These are phyloP conservation scores for Drosophila antonietae DNA, from an alignment of 2,888 invertebrate species.

Conservation along the genomic window DNA sequence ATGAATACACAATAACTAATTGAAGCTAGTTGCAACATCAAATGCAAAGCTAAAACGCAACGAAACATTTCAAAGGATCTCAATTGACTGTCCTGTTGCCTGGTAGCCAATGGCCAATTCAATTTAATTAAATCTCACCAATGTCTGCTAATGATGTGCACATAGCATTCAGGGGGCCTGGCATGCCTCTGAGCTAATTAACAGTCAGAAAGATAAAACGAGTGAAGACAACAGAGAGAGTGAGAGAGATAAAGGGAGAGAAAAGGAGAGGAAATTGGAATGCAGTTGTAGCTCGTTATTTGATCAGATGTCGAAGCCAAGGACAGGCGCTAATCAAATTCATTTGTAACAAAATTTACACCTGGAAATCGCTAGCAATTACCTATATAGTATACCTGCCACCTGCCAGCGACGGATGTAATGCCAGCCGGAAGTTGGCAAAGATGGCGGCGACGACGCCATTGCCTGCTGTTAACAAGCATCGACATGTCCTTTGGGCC, in stretches of 20 bases:
- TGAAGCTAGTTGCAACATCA: slow-evolving; percentile 48
- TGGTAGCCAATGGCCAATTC: slow-evolving; percentile 59
- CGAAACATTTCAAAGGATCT: slow-evolving; percentile 39
- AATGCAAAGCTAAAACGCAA: slow-evolving; percentile 47
- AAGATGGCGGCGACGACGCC: slow-evolving; percentile 50
- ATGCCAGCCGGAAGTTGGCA: slow-evolving; percentile 68
- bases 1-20: slow-evolving; percentile 43
- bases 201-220: background rate
- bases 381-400: slow-evolving; percentile 46
- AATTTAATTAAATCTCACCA: slow-evolving; percentile 73
- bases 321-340: slow-evolving; percentile 65
- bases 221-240: too few species aligned
- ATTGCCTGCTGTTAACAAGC: slow-evolving; percentile 51
- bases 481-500: slow-evolving; percentile 47
- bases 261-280: slow-evolving; percentile 9
- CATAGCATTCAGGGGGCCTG: slow-evolving; percentile 1
- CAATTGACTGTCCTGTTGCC: slow-evolving; percentile 34
- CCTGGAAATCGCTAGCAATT: slow-evolving; percentile 60
- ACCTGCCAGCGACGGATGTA: slow-evolving; percentile 58
- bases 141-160: slow-evolving; percentile 67
- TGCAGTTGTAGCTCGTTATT: slow-evolving; percentile 38
- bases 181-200: slow-evolving; percentile 27
- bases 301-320: slow-evolving; percentile 26
- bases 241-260: background rate
- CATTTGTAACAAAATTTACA: slow-evolving; percentile 59